phyloP scores from a whole-genome alignment of 2,797 vertebrate species.

The Eospalax fontanierii region DNA sequence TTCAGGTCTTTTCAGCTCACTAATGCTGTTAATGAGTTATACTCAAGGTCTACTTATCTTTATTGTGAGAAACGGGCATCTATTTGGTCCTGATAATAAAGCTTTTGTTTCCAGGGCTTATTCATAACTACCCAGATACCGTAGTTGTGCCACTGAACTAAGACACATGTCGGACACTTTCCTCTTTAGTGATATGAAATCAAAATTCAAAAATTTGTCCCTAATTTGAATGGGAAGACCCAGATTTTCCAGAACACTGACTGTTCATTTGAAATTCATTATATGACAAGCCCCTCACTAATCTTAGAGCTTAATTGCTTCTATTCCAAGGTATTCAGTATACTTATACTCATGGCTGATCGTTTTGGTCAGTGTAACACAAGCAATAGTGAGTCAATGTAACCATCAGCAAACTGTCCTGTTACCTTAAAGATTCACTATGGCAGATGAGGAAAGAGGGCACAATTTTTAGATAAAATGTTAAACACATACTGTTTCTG shows the following conservation, averaged over 20 bases:
- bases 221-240: neutral
- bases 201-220: neutral
- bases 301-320: neutral
- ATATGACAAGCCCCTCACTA: neutral
- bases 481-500: neutral
- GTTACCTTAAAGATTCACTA: neutral
- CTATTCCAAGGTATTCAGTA: neutral
- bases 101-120: neutral
- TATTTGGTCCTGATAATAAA: neutral
- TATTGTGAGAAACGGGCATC: neutral
- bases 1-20: neutral
- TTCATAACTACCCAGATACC: neutral
- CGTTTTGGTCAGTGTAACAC: neutral
- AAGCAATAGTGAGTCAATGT: neutral
- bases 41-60: neutral
- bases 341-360: neutral
- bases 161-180: neutral
- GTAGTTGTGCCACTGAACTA: neutral
- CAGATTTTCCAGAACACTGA: neutral
- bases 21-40: too few relatives aligned
- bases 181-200: neutral
- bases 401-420: too few relatives aligned
- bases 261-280: neutral
- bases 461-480: neutral
- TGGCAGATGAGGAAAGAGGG: neutral